Conservation (phyloP, 2,113 vertebrate genomes). For the Macquaria australasica region DNA sequence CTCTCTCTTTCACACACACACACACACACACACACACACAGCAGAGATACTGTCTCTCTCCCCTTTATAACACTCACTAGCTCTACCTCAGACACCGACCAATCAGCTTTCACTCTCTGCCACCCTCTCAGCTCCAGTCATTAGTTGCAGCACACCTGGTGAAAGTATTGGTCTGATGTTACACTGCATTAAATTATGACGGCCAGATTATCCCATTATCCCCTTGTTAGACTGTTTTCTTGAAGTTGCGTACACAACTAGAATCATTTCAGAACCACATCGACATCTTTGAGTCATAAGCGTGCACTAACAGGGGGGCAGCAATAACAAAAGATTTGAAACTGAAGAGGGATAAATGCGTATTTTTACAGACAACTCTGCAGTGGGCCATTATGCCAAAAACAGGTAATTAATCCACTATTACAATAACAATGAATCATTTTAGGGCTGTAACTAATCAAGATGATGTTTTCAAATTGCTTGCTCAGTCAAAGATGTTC, state of each 20-base stretch:
- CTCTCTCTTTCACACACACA: not conserved
- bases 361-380: not conserved
- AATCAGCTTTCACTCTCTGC: not conserved
- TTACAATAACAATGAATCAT: not conserved
- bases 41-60: not conserved
- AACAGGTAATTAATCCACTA: not conserved
- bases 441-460: not conserved
- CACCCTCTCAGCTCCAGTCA: not conserved
- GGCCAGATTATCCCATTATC: not conserved
- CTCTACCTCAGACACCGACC: not conserved
- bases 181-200: not conserved
- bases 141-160: slow-evolving; percentile 15
- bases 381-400: not conserved
- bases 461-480: too few relatives aligned
- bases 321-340: not conserved
- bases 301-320: not conserved
- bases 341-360: not conserved
- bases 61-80: not conserved
- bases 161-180: slow-evolving; percentile 3
- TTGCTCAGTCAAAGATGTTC: too few relatives aligned
- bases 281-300: not conserved
- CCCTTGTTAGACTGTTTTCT: slow-evolving; percentile 3
- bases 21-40: not conserved
- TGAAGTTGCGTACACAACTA: not conserved
- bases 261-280: not conserved